Base-by-base conservation (phyloP, 2,113 vertebrate genomes). In the Seriola dumerili region DNA sequence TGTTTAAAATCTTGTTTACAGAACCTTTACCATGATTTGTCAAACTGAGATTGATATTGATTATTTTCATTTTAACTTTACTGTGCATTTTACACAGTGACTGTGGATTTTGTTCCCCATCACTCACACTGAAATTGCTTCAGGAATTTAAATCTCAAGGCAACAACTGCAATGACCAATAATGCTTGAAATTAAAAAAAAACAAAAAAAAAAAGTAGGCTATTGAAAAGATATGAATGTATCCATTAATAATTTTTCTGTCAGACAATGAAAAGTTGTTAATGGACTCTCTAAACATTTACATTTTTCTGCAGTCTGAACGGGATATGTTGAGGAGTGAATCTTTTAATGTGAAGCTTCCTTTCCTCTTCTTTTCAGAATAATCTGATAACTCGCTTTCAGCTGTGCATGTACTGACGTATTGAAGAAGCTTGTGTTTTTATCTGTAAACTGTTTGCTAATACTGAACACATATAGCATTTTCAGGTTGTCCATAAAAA, bases 281-380 rank as follows among this genome's bases (percentile, higher is more conserved):
- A 38, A 61, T 12, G 23, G 9, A 36, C 29, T 29, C 16, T 38
- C 23, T 59, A 44, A 65, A 44, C 63, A 29, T 58, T 13, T 29
- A 16, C 23, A 29, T 12, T 38, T 52, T 7, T 55, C 23, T 78
- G 17, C n/a, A 19, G 16, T 44, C 5, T 72, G 19, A 66, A 57
- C 23, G 54, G 42, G 65, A 25, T 61, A 46, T 65, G 44, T 29
- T 61, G 40, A 34, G 10, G 66, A 59, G 0, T 38, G 13, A 63
- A 52, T 79, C 2, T 62, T 19, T 48, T 25, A 25, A 54, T 85
- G 12, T 32, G 14, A 21, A 38, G 21, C 29, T 67, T 64, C n/a
- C 13, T 32, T 64, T 58, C 14, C 3, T 58, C 44, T 61, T 8
- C 50, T 80, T 78, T 72, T 65, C 68, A 86, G 75, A 79, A 50